These are phyloP conservation scores for Anaspis maculata DNA, from an alignment of 2,888 invertebrate species.

Conservation along the genomic window DNA sequence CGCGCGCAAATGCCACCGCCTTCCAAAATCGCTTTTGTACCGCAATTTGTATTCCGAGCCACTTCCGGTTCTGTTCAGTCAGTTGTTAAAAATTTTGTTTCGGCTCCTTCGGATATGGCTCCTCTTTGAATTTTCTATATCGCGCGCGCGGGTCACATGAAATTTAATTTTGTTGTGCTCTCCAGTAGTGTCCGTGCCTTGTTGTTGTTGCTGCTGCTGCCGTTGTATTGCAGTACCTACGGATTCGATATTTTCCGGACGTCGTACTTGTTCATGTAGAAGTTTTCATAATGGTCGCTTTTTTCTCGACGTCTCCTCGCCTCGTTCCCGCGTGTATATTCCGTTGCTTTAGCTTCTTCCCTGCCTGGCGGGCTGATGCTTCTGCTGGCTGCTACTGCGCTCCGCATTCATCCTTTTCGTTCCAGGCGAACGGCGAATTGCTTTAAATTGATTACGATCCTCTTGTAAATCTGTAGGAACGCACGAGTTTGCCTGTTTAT, in stretches of 20 bases:
- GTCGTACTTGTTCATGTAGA: conserved; percentile 8
- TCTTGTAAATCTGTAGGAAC: too few species aligned
- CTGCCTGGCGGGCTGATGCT: too few species aligned
- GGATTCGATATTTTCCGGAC: conserved; percentile 9
- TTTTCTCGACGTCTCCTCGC: neutral
- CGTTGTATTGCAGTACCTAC: too few species aligned
- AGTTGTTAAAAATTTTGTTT: conserved; percentile 18
- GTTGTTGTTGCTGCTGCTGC: too few species aligned
- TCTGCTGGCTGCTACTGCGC: too few species aligned
- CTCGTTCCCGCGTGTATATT: too few species aligned
- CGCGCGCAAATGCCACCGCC: conserved; percentile 4
- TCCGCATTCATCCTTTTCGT: conserved; percentile 1
- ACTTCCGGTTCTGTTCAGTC: conserved; percentile 17
- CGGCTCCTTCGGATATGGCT: too few species aligned
- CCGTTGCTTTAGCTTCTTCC: too few species aligned
- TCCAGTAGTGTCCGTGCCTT: too few species aligned
- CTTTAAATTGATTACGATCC: neutral
- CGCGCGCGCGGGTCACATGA: conserved; percentile 13
- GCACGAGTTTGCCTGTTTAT: neutral
- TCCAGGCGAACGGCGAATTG: too few species aligned
- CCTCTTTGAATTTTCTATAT: conserved; percentile 15
- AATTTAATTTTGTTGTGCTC: conserved; percentile 12
- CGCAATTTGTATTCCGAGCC: conserved; percentile 18
- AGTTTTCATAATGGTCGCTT: conserved; percentile 1
- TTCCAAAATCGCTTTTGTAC: conserved; percentile 13